A percentile compares a stretch with the other conserved stretches of the same genome.
phyloP scores from a whole-genome alignment of 2,888 invertebrate genomes.

The Leptopilina myrica region DNA sequence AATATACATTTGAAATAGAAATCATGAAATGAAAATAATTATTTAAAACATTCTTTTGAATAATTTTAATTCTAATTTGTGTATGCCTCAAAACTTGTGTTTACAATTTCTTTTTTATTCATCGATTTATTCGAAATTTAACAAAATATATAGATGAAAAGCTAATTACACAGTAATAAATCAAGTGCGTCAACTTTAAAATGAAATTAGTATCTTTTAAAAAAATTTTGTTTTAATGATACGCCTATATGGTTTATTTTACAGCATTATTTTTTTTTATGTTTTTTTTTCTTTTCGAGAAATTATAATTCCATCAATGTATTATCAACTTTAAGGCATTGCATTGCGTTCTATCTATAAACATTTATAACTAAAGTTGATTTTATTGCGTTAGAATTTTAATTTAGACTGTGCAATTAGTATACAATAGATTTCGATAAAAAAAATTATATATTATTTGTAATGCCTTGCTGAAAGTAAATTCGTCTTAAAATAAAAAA shows the following conservation, averaged over 20 bases:
- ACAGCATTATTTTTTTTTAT: background rate
- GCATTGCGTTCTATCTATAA: constrained; percentile 64
- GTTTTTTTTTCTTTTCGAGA: background rate
- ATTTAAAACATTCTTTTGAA: too few relatives aligned
- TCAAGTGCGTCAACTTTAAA: background rate
- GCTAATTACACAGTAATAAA: background rate
- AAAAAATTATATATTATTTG: constrained; percentile 36
- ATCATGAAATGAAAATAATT: background rate
- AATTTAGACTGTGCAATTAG: constrained; percentile 40
- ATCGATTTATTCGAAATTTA: background rate
- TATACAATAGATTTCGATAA: constrained; percentile 18
- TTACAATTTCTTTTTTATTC: too few relatives aligned
- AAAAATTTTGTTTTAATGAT: background rate
- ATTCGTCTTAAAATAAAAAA: constrained; percentile 14
- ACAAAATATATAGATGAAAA: background rate
- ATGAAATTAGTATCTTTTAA: background rate
- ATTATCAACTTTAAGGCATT: constrained; percentile 60
- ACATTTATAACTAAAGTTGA: constrained; percentile 65
- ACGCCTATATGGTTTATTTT: background rate
- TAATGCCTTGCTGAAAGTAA: constrained; percentile 38
- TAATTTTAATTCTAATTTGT: too few relatives aligned
- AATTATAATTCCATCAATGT: constrained; percentile 50
- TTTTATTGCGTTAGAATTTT: constrained; percentile 48
- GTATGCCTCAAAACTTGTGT: too few relatives aligned
- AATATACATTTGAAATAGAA: background rate